Percentiles rank a stretch among this genome's conserved stretches.
Conservation (phyloP, 2,888 invertebrate genomes). For the Hydrotaea cyrtoneurina region DNA sequence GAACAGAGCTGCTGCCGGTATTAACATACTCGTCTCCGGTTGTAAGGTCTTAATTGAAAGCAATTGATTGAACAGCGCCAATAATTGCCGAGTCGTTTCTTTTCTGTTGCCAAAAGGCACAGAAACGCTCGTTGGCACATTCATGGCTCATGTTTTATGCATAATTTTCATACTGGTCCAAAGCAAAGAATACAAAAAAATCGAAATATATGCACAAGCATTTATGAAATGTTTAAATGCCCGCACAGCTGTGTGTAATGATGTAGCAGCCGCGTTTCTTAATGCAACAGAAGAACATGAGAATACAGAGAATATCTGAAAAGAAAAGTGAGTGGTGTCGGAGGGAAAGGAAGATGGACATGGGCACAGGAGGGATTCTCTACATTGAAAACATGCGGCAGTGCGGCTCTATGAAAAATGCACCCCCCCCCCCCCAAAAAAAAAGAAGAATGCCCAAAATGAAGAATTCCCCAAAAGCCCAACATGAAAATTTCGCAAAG, state of each 20-base stretch:
- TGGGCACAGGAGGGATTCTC: no score
- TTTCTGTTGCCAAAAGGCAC: not conserved
- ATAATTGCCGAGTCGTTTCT: not conserved
- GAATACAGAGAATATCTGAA: no score
- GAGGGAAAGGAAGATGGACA: no score
- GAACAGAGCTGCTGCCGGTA: not conserved
- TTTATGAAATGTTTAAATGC: not conserved
- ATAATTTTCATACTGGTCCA: constrained; percentile 4
- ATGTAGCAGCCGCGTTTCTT: not conserved
- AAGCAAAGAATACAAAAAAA: no score
- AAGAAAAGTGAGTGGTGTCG: no score
- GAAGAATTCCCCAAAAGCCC: no score
- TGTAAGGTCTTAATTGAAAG: constrained; percentile 13
- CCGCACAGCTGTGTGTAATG: not conserved
- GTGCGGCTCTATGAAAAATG: no score
- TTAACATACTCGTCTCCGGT: not conserved
- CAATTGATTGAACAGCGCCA: constrained; percentile 10
- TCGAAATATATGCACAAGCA: constrained; percentile 17
- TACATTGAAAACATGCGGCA: no score
- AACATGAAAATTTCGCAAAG: no score
- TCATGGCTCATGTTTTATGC: constrained; percentile 1
- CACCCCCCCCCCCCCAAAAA: no score
- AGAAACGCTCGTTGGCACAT: not conserved
- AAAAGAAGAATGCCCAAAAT: no score
- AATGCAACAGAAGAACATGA: no score